Conservation (phyloP, 2,113 vertebrate genomes). For the Opisthocomus hoazin region DNA sequence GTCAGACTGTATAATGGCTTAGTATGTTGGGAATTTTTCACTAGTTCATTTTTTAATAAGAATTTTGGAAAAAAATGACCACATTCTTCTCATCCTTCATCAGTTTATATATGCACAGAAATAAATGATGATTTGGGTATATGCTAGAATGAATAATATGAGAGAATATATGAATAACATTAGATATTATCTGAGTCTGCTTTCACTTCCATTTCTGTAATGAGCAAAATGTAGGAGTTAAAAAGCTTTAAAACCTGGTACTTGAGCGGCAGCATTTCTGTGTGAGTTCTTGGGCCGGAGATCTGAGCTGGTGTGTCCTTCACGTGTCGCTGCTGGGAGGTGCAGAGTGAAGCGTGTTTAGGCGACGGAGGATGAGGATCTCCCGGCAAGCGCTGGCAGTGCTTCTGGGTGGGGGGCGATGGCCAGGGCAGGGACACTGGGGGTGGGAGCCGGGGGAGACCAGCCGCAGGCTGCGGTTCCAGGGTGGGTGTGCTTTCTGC, state of each 20-base stretch:
- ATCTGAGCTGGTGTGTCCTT: neutral
- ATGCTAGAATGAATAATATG: neutral
- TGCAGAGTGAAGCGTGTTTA: neutral
- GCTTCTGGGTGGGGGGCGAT: neutral
- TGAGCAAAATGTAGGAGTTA: neutral
- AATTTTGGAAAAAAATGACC: neutral
- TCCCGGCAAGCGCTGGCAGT: neutral
- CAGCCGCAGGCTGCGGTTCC: neutral
- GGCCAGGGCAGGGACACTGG: fast-evolving
- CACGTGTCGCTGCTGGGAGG: neutral
- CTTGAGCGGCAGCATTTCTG: neutral
- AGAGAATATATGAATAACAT: no score
- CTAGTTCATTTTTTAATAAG: neutral
- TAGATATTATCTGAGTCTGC: neutral
- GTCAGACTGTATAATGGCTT: neutral
- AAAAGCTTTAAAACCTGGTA: neutral
- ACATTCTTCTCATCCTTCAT: neutral
- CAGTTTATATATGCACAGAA: neutral
- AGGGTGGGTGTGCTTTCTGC: neutral
- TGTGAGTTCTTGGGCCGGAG: neutral
- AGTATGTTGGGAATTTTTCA: neutral
- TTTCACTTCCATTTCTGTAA: neutral
- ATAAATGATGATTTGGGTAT: neutral
- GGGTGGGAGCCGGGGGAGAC: neutral
- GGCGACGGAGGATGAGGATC: neutral